Base-by-base conservation (phyloP, 2,113 vertebrate genomes). In the Oophaga pumilio region DNA sequence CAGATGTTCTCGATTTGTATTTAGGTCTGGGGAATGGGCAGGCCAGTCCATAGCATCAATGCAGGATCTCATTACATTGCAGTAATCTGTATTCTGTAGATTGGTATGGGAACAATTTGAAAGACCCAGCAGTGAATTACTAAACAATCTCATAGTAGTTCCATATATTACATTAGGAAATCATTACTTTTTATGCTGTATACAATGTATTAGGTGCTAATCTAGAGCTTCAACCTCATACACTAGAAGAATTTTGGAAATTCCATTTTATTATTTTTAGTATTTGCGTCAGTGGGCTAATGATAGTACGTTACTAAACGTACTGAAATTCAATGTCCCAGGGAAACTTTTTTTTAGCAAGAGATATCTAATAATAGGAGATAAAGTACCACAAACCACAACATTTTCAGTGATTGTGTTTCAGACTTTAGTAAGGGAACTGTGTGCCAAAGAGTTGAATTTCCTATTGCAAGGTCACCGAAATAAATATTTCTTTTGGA, bases 391-490 rank as follows among this genome's bases (percentile, higher is more conserved):
- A 78, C 57, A 78, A 76, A 86, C 60, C n/a, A 66, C 77, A 76
- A 49, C 59, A 52, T 52, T 85, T 85, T 85, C 33, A 64, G 73
- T 43, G 84, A 86, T 86, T 78, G 57, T 52, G 74, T 86, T 86
- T 78, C 85, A 66, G 73, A 77, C 8, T 86, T 78, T n/a, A 12
- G 59, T 50, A 76, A 49, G 77, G 59, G 77, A 78, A 78, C n/a
- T 66, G 28, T 57, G 84, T 84, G 84, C 28, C 84, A 85, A 85
- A 52, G 85, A 86, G 71, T 77, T 86, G 49, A 86, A 86, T 86
- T 86, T 86, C 85, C 57, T 8, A 59, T 66, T 66, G 43, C 59
- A 86, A 78, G 85, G 85, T 66, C 74, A 86, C 43, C 74, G 26
- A 78, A 86, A 86, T 66, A 66, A 68, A 77, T 86, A 78, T 76